These are phyloP conservation scores for Neomorphus geoffroyi DNA, from an alignment of 2,797 vertebrate species.

Conservation along the genomic window DNA sequence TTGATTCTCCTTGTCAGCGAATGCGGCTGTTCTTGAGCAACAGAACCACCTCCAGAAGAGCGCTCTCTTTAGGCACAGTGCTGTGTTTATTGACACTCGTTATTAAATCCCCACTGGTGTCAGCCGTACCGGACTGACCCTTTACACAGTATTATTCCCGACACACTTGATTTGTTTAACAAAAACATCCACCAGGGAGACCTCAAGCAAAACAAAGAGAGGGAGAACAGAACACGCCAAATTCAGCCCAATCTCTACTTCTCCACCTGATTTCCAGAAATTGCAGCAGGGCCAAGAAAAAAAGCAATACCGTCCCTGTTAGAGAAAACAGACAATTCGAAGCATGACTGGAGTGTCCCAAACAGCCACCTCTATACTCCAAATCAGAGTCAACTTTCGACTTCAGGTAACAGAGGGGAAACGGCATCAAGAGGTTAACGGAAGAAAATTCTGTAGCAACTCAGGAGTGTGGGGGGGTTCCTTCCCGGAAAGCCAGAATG, in stretches of 20 bases:
- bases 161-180: background rate
- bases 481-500: background rate
- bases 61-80: background rate
- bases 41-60: background rate
- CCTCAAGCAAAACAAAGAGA: background rate
- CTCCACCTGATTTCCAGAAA: background rate
- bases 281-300: background rate
- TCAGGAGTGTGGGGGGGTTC: background rate
- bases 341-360: fast-evolving
- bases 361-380: background rate
- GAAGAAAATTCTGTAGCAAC: background rate
- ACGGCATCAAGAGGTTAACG: background rate
- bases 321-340: background rate
- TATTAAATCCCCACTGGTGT: background rate
- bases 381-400: background rate
- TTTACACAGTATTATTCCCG: background rate
- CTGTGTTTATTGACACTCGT: background rate
- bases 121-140: background rate
- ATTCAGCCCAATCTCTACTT: background rate
- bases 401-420: background rate
- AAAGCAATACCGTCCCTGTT: background rate
- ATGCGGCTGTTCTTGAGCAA: background rate
- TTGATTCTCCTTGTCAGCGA: slow-evolving; percentile 2
- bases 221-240: background rate
- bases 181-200: background rate